A percentile compares a stretch with the other conserved stretches of the same genome.
These are phyloP conservation scores for Opisthocomus hoazin DNA, from an alignment of 2,113 vertebrate species.

Conservation along the genomic window DNA sequence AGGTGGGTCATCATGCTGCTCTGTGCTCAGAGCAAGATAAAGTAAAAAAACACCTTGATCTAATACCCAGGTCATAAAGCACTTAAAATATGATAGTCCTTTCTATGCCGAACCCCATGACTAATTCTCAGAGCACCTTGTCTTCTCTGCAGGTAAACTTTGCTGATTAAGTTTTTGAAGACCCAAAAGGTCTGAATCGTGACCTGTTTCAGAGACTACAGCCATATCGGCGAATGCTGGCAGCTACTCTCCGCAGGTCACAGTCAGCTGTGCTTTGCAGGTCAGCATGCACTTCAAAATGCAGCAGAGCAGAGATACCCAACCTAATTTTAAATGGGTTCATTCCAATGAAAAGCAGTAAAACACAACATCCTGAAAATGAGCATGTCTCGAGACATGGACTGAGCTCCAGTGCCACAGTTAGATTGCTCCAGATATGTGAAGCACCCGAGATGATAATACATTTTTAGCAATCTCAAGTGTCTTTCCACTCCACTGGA, in stretches of 20 bases:
- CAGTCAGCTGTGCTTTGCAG: background rate
- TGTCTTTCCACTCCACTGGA: slow-evolving; percentile 21
- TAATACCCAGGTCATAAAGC: background rate
- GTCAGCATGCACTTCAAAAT: background rate
- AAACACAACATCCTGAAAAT: slow-evolving; percentile 9
- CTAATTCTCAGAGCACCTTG: background rate
- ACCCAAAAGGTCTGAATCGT: background rate
- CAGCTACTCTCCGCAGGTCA: background rate
- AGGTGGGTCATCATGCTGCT: background rate
- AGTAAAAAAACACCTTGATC: background rate
- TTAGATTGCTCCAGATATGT: background rate
- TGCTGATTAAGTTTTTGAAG: background rate
- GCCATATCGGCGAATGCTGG: background rate
- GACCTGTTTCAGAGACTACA: background rate
- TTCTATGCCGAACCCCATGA: background rate
- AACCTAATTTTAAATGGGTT: background rate
- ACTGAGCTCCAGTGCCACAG: background rate
- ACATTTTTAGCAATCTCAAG: background rate
- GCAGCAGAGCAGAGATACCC: background rate
- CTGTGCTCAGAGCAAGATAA: background rate
- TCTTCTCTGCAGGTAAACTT: background rate
- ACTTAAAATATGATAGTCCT: background rate
- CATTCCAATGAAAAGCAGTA: background rate
- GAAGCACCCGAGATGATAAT: background rate
- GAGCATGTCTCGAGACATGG: background rate